These are phyloP conservation scores for Carcina quercana DNA, from an alignment of 2,888 invertebrate species.

Conservation along the genomic window DNA sequence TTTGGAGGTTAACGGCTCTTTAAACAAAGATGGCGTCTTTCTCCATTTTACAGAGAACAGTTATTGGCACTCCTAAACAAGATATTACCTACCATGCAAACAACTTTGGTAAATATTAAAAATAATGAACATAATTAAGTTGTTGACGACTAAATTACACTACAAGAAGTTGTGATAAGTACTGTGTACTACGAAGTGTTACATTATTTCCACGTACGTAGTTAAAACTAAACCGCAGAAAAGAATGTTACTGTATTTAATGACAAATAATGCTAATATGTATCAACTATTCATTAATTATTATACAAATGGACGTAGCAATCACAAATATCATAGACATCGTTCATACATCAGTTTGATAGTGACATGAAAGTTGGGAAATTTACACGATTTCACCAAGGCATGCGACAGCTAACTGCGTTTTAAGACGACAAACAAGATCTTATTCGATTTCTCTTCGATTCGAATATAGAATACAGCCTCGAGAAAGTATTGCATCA, in stretches of 20 bases:
- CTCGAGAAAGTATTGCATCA: too few species aligned
- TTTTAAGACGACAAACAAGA: too few species aligned
- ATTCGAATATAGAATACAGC: too few species aligned
- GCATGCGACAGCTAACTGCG: background rate
- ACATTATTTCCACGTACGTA: background rate
- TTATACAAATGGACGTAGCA: constrained; percentile 59
- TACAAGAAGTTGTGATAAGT: constrained; percentile 31
- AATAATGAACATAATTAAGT: constrained; percentile 30
- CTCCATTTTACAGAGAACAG: too few species aligned
- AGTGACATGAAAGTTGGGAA: background rate
- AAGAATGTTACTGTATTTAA: constrained; percentile 14
- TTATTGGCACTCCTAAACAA: too few species aligned
- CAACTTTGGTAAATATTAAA: constrained; percentile 33
- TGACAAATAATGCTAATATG: constrained; percentile 25
- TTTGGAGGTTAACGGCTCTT: too few species aligned
- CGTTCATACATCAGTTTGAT: constrained; percentile 4
- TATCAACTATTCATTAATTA: constrained; percentile 32
- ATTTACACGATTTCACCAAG: too few species aligned
- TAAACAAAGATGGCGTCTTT: too few species aligned
- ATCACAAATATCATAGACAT: constrained; percentile 27
- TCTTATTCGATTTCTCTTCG: too few species aligned
- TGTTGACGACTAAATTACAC: constrained; percentile 12
- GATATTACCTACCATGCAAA: constrained; percentile 24
- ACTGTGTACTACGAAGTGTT: constrained; percentile 26
- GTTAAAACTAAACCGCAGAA: constrained; percentile 14